These are phyloP conservation scores for Hoplodrina ambigua DNA, from an alignment of 2,888 invertebrate genomes.

Conservation along the genomic window DNA sequence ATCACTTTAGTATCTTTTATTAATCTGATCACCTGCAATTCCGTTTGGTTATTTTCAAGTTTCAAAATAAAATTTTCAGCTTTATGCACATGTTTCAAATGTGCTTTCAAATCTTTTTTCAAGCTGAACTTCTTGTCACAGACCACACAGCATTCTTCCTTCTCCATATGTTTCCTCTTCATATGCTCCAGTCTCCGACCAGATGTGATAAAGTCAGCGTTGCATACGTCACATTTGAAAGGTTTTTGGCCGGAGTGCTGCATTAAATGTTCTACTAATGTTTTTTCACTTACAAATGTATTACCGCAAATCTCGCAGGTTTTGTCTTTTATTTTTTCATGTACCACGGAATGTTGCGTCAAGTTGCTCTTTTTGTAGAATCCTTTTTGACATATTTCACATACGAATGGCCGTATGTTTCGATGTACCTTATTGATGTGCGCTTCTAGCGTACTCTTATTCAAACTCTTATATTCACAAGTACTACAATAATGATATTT, in stretches of 20 bases:
- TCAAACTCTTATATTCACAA: slow-evolving; percentile 72
- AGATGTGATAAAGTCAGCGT: slow-evolving; percentile 74
- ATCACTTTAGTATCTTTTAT: slow-evolving; percentile 37
- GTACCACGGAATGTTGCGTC: slow-evolving; percentile 71
- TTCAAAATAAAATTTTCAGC: slow-evolving; percentile 43
- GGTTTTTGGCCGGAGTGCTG: slow-evolving; percentile 75
- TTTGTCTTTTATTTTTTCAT: slow-evolving; percentile 68
- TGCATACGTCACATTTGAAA: slow-evolving; percentile 75
- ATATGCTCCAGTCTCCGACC: slow-evolving; percentile 78
- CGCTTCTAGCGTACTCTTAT: slow-evolving; percentile 73
- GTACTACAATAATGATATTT: slow-evolving; percentile 66
- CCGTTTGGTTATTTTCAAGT: slow-evolving; percentile 39
- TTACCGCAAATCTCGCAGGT: slow-evolving; percentile 79
- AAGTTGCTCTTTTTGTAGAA: slow-evolving; percentile 79
- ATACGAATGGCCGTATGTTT: slow-evolving; percentile 70
- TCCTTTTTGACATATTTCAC: slow-evolving; percentile 74
- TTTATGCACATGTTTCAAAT: slow-evolving; percentile 73
- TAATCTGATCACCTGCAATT: slow-evolving; percentile 45
- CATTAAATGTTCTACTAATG: slow-evolving; percentile 75
- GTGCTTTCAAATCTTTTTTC: slow-evolving; percentile 77
- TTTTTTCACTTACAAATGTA: slow-evolving; percentile 74
- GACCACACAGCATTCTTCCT: slow-evolving; percentile 70
- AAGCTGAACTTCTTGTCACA: slow-evolving; percentile 80
- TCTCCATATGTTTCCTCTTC: slow-evolving; percentile 76
- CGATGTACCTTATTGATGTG: slow-evolving; percentile 79